A percentile compares a stretch with the other conserved stretches of the same genome.
These are phyloP conservation scores for Galeruca laticollis DNA, from an alignment of 2,888 invertebrate genomes.

Conservation along the genomic window DNA sequence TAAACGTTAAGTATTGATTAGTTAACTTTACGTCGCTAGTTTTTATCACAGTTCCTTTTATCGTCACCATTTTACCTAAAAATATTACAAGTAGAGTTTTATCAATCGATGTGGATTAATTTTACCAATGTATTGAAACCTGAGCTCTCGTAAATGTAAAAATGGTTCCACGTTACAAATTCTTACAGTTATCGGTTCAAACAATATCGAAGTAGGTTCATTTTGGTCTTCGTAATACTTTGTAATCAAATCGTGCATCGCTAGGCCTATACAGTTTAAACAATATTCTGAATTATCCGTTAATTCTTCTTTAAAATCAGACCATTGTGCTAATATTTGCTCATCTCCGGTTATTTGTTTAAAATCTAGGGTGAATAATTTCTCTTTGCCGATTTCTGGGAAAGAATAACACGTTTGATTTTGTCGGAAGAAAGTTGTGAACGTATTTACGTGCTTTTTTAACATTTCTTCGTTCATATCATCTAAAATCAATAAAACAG, in stretches of 20 bases:
- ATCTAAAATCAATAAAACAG: slow-evolving; percentile 62
- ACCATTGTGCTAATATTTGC: slow-evolving; percentile 73
- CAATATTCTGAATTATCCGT: slow-evolving; percentile 76
- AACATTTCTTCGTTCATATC: slow-evolving; percentile 33
- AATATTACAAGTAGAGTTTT: slow-evolving; percentile 36
- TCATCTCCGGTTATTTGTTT: slow-evolving; percentile 70
- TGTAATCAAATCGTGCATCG: slow-evolving; percentile 79
- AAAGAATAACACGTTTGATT: slow-evolving; percentile 69
- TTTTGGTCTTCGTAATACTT: slow-evolving; percentile 59
- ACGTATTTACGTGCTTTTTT: slow-evolving; percentile 68
- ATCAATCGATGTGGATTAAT: slow-evolving; percentile 13
- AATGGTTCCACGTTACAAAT: slow-evolving; percentile 76
- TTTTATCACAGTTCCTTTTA: slow-evolving; percentile 88
- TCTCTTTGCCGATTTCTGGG: slow-evolving; percentile 72
- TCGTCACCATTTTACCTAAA: slow-evolving; percentile 79
- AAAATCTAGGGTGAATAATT: slow-evolving; percentile 72
- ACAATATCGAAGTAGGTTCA: slow-evolving; percentile 63
- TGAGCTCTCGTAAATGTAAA: slow-evolving; percentile 76
- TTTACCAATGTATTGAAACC: slow-evolving; percentile 81
- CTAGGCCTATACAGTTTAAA: slow-evolving; percentile 79
- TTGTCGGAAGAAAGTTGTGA: slow-evolving; percentile 70
- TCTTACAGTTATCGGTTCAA: slow-evolving; percentile 70
- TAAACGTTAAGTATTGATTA: slow-evolving; percentile 83
- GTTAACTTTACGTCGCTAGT: slow-evolving; percentile 81
- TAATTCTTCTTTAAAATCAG: slow-evolving; percentile 70